Evolutionary conservation across 2,888 invertebrate species (phyloP).

Genomic region (Ectobius pallidus): DNA sequence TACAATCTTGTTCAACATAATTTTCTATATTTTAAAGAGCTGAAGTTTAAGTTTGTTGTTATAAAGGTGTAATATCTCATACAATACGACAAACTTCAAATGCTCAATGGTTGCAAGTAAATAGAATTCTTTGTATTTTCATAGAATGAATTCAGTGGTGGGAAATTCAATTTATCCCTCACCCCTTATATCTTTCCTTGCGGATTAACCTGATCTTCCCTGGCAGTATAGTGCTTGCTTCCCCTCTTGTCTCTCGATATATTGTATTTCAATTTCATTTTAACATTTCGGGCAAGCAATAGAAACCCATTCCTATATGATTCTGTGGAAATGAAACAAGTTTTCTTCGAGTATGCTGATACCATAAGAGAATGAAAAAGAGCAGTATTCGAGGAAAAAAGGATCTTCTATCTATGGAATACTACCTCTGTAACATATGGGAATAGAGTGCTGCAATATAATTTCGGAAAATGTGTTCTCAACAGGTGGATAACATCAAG

Average conservation of each 20-base stretch:
- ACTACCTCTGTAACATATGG: too few species aligned
- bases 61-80: too few species aligned
- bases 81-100: background rate
- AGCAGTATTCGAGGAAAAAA: too few species aligned
- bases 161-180: background rate
- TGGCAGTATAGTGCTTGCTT: background rate
- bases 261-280: background rate
- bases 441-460: too few species aligned
- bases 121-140: background rate
- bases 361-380: too few species aligned
- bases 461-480: too few species aligned
- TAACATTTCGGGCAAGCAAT: background rate
- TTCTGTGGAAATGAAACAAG: background rate
- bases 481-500: too few species aligned
- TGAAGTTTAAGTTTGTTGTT: too few species aligned
- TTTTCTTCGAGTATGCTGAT: too few species aligned
- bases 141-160: background rate
- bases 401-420: too few species aligned
- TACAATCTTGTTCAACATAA: too few species aligned
- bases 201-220: background rate
- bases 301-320: background rate
- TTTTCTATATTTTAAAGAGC: too few species aligned
- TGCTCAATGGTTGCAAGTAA: background rate
- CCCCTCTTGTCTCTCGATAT: background rate
- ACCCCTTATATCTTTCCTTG: background rate